phyloP scores from a whole-genome alignment of 2,113 vertebrate genomes.

The Alethe castanea region DNA sequence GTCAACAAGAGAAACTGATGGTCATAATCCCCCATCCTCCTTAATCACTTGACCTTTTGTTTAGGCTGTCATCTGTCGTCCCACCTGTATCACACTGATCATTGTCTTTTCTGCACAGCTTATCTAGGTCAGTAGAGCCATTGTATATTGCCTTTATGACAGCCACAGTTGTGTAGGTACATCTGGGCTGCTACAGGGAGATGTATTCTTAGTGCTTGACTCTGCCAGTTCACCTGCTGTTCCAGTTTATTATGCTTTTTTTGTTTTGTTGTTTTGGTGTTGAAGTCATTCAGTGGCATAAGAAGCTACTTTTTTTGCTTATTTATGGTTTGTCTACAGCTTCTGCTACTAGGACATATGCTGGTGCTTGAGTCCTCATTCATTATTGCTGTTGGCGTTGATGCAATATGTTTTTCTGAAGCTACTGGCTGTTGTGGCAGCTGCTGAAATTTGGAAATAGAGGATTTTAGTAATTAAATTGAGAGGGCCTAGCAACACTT shows the following conservation, averaged over 20 bases:
- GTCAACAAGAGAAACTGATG: background rate
- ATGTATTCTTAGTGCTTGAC: background rate
- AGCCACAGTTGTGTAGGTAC: background rate
- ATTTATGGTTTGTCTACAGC: background rate
- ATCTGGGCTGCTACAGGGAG: background rate
- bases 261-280: background rate
- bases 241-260: background rate
- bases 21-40: background rate
- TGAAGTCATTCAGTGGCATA: background rate
- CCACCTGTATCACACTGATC: fast-evolving
- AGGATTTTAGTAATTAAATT: background rate
- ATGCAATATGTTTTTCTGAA: background rate
- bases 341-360: background rate
- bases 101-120: background rate
- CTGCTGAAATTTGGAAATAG: background rate
- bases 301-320: background rate
- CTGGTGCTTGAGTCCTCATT: background rate
- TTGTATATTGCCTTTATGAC: background rate
- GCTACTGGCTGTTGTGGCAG: background rate
- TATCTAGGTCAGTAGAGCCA: background rate
- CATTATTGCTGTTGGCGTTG: background rate
- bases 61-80: background rate
- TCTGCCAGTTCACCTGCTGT: background rate
- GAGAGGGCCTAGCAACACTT: background rate
- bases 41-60: background rate